Conservation (phyloP, 2,113 vertebrate species). For the Amphilophus citrinellus region DNA sequence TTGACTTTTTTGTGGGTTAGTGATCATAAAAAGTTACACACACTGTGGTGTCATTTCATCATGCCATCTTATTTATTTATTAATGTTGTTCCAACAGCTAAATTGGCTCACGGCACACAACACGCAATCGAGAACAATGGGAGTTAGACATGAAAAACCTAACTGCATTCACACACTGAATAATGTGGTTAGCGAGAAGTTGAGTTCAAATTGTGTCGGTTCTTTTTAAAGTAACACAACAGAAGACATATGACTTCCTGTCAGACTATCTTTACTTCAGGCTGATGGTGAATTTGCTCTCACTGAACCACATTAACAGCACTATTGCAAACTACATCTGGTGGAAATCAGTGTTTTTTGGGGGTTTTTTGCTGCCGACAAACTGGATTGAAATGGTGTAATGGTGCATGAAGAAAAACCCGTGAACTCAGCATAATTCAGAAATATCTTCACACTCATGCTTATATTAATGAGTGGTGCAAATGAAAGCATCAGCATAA, state of each 20-base stretch:
- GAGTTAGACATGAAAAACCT: not conserved
- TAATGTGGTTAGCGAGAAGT: not conserved
- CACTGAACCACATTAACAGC: not conserved
- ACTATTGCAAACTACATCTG: not conserved
- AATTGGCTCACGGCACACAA: not conserved
- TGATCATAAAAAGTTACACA: not conserved
- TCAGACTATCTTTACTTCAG: not conserved
- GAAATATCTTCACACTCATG: no score
- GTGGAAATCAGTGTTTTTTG: no score
- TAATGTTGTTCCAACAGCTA: not conserved
- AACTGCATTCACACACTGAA: not conserved
- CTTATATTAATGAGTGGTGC: no score
- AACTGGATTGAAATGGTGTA: not conserved
- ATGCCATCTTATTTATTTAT: not conserved
- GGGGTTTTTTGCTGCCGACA: not conserved
- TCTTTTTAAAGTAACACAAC: not conserved
- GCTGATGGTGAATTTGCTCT: not conserved
- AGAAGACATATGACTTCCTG: not conserved
- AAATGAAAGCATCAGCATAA: not conserved
- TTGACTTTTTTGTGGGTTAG: constrained; percentile 8
- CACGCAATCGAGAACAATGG: not conserved
- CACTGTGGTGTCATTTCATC: not conserved
- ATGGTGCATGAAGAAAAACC: not conserved
- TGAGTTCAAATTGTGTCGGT: not conserved
- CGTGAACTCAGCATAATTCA: not conserved